A percentile compares a stretch with the other conserved stretches of the same genome.
Conservation (phyloP, 1,140 invertebrate species). For the Drosophila arizonae region DNA sequence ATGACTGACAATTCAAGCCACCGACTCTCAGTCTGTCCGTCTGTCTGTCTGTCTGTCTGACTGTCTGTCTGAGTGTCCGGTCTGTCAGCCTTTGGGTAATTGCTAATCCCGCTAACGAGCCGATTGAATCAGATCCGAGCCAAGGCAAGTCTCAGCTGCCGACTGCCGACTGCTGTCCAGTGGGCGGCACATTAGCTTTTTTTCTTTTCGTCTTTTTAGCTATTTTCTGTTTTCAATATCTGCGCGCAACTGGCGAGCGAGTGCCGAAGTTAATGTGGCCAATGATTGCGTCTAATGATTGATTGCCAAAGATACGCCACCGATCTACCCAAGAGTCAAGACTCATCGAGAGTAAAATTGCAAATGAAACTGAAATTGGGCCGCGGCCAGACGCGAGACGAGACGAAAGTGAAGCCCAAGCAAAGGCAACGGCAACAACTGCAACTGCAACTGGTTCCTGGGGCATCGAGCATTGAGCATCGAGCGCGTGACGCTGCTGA, state of each 20-base stretch:
- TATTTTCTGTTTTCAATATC: constrained; percentile 45
- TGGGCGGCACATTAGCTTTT: constrained; percentile 73
- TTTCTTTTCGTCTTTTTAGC: neutral
- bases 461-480: constrained; percentile 28
- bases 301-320: constrained; percentile 74
- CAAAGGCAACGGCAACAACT: constrained; percentile 30
- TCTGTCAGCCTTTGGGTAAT: constrained; percentile 65
- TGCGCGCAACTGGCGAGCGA: constrained; percentile 44
- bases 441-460: constrained; percentile 59
- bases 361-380: constrained; percentile 76
- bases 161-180: constrained; percentile 50
- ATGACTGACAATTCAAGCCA: constrained; percentile 74
- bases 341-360: constrained; percentile 70
- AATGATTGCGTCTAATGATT: constrained; percentile 79
- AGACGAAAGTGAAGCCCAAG: neutral
- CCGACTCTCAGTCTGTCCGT: constrained; percentile 2
- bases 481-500: constrained; percentile 72
- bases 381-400: constrained; percentile 26
- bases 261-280: constrained; percentile 74
- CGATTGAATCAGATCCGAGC: constrained; percentile 25
- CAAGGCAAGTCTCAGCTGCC: constrained; percentile 14
- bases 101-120: constrained; percentile 80
- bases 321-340: constrained; percentile 12
- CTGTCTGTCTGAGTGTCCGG: constrained; percentile 36
- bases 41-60: neutral